phyloP scores from a whole-genome alignment of 2,888 invertebrate species.

The Gnatocerus cornutus region DNA sequence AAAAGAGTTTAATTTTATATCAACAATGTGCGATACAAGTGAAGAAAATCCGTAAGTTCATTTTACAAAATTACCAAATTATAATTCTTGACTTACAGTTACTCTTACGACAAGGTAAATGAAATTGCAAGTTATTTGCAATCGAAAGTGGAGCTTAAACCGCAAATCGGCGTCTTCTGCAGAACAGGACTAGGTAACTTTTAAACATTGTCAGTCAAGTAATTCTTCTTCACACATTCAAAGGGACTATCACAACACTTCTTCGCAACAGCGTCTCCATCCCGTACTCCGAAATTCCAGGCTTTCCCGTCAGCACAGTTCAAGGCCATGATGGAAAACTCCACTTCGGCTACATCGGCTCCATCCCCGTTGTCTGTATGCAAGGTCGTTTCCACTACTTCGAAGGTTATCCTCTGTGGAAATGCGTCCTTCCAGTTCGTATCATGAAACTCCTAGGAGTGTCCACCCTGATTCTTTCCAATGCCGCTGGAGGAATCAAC shows the following conservation, averaged over 20 bases:
- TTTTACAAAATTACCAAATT: neutral
- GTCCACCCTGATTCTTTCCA: constrained; percentile 91
- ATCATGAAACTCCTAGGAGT: constrained; percentile 97
- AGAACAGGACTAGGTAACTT: constrained; percentile 8
- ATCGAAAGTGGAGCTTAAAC: neutral
- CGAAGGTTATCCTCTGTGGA: constrained; percentile 95
- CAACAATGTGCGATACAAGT: too few relatives aligned
- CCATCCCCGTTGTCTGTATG: constrained; percentile 93
- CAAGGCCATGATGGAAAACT: constrained; percentile 92
- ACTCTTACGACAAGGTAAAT: neutral
- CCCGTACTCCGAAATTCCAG: constrained; percentile 92
- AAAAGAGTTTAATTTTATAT: too few relatives aligned
- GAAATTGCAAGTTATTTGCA: constrained; percentile 8
- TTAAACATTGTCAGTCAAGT: neutral
- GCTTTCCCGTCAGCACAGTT: constrained; percentile 94
- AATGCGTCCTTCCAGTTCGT: constrained; percentile 95
- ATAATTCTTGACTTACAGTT: neutral
- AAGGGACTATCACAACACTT: constrained; percentile 7
- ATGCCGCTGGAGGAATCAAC: constrained; percentile 97
- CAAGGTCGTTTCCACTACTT: constrained; percentile 98
- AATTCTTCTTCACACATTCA: too few relatives aligned
- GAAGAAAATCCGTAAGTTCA: neutral
- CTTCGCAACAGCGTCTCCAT: constrained; percentile 68
- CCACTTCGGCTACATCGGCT: constrained; percentile 89
- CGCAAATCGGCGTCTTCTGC: constrained; percentile 12